These are phyloP conservation scores for Hemicentrotus pulcherrimus DNA, from an alignment of 35 echinoderm and acorn worm species.

Conservation along the genomic window DNA sequence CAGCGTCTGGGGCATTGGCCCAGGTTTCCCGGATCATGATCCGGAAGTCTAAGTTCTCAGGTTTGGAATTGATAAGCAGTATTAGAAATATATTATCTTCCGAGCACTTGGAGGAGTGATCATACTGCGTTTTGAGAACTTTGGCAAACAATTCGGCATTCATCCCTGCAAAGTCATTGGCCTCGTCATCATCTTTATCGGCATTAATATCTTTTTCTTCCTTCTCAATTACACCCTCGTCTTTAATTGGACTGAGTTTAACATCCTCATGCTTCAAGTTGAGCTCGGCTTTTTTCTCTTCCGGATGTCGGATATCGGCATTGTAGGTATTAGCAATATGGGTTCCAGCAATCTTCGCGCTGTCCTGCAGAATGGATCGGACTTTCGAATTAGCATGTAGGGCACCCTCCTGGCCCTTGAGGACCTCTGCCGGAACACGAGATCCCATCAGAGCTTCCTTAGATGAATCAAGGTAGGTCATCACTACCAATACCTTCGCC, in stretches of 20 bases:
- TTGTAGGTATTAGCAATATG: not conserved
- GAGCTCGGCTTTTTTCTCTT: constrained; percentile 34
- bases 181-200: not conserved
- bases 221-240: constrained; percentile 17
- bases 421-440: not conserved
- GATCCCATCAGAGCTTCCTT: constrained; percentile 34
- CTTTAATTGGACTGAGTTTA: not conserved
- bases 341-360: constrained; percentile 40
- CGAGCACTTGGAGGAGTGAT: constrained; percentile 58
- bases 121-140: constrained; percentile 64
- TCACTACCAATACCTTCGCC: constrained; percentile 59
- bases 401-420: not conserved
- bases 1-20: constrained; percentile 71
- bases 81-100: constrained; percentile 67
- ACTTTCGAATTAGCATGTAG: not conserved
- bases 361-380: constrained; percentile 47
- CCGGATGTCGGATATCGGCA: constrained; percentile 8
- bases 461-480: constrained; percentile 63
- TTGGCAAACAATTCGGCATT: constrained; percentile 68
- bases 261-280: not conserved
- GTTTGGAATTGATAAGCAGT: constrained; percentile 63
- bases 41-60: constrained; percentile 64
- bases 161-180: not conserved
- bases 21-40: constrained; percentile 83
- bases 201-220: not conserved